Percentiles rank a stretch among this genome's conserved stretches.
These are phyloP conservation scores for Eupithecia abbreviata DNA, from an alignment of 2,888 invertebrate species.

Conservation along the genomic window DNA sequence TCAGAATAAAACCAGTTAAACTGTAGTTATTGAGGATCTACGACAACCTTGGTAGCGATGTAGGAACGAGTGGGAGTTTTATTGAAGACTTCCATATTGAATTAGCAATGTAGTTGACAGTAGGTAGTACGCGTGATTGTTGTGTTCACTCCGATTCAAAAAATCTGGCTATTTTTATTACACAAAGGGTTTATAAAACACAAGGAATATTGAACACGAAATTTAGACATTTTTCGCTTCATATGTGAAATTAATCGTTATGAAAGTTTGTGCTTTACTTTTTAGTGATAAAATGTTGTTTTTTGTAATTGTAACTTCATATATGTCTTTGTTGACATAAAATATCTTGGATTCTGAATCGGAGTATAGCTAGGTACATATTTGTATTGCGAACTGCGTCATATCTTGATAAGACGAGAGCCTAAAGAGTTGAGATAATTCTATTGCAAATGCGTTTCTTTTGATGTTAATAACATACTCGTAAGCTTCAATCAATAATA, in stretches of 20 bases:
- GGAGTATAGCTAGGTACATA: conserved; percentile 16
- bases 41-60: conserved; percentile 54
- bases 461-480: not conserved
- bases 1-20: conserved; percentile 52
- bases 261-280: no score
- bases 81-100: conserved; percentile 48
- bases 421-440: not conserved
- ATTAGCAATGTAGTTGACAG: conserved; percentile 38
- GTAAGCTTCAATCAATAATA: not conserved
- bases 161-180: no score
- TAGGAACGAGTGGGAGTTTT: conserved; percentile 53
- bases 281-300: no score
- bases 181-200: no score
- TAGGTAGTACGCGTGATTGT: not conserved
- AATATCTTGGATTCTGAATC: no score
- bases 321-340: no score
- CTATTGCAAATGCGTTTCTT: not conserved
- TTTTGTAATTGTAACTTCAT: no score
- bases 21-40: conserved; percentile 51
- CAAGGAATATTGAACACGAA: no score
- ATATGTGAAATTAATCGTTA: no score
- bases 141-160: not conserved
- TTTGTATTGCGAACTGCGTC: conserved; percentile 17
- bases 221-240: no score
- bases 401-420: not conserved